A percentile compares a stretch with the other conserved stretches of the same genome.
Evolutionary conservation across 2,888 invertebrate genomes (phyloP).

Genomic region (Ormyrus labotus): DNA sequence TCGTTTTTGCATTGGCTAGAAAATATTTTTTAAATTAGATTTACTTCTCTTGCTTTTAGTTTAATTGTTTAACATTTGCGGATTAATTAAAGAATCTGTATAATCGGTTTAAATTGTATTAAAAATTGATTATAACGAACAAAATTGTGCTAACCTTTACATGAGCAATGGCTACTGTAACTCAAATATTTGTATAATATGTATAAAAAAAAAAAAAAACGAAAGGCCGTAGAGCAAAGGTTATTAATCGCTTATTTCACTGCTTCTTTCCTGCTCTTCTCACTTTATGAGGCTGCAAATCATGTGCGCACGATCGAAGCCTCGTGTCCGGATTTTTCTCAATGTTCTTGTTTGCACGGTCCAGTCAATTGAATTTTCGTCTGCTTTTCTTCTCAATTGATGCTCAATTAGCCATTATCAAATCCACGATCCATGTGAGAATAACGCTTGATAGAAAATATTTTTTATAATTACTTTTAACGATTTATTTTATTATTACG

Average conservation of each 20-base stretch:
- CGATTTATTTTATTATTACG: neutral
- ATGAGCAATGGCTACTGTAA: too few relatives aligned
- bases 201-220: too few relatives aligned
- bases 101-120: too few relatives aligned
- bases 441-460: neutral
- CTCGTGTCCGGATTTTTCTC: constrained; percentile 26
- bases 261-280: neutral
- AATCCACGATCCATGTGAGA: neutral
- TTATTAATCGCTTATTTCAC: constrained; percentile 31
- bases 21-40: too few relatives aligned
- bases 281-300: constrained; percentile 17
- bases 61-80: too few relatives aligned
- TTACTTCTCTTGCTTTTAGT: too few relatives aligned
- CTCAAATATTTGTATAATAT: too few relatives aligned
- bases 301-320: neutral
- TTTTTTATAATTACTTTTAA: neutral
- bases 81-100: too few relatives aligned
- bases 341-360: constrained; percentile 9
- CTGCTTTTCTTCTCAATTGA: constrained; percentile 21
- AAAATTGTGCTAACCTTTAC: too few relatives aligned
- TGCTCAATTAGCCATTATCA: constrained; percentile 26
- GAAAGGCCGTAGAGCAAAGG: neutral
- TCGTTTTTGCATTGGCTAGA: too few relatives aligned
- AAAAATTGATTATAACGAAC: too few relatives aligned
- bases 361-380: constrained; percentile 23